Evolutionary conservation across 2,797 vertebrate species (phyloP).

Genomic region (Bucorvus abyssinicus): DNA sequence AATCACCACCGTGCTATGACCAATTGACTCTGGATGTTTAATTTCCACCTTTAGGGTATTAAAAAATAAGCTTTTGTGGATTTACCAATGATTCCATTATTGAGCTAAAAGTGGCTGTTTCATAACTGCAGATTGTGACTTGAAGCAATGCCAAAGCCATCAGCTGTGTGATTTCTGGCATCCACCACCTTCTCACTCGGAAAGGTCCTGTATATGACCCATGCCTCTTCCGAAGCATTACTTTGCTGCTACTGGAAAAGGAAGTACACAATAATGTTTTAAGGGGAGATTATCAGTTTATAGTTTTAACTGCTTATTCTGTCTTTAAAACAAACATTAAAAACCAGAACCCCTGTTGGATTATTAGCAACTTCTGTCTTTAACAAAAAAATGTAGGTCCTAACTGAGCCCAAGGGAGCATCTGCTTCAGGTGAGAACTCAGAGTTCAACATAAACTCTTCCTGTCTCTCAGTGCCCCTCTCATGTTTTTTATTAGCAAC

Average conservation of each 20-base stretch:
- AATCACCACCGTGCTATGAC: neutral
- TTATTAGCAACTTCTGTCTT: neutral
- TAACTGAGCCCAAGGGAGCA: neutral
- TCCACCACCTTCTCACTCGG: neutral
- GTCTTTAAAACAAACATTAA: neutral
- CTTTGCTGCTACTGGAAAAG: neutral
- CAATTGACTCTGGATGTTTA: neutral
- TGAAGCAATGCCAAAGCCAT: neutral
- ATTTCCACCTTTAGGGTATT: neutral
- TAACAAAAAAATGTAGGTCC: neutral
- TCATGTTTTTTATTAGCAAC: neutral
- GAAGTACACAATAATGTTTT: neutral
- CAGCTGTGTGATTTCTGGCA: neutral
- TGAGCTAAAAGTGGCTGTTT: neutral
- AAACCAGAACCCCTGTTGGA: neutral
- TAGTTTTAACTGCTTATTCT: neutral
- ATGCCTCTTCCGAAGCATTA: neutral
- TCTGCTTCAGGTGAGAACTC: neutral
- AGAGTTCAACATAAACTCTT: neutral
- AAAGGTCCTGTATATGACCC: neutral
- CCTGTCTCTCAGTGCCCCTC: neutral
- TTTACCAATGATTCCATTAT: neutral
- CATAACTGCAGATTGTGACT: neutral
- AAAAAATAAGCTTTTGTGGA: neutral
- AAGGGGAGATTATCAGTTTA: neutral